A percentile compares a stretch with the other conserved stretches of the same genome.
phyloP scores from a whole-genome alignment of 2,888 invertebrate species.

The Hypercompe scribonia region DNA sequence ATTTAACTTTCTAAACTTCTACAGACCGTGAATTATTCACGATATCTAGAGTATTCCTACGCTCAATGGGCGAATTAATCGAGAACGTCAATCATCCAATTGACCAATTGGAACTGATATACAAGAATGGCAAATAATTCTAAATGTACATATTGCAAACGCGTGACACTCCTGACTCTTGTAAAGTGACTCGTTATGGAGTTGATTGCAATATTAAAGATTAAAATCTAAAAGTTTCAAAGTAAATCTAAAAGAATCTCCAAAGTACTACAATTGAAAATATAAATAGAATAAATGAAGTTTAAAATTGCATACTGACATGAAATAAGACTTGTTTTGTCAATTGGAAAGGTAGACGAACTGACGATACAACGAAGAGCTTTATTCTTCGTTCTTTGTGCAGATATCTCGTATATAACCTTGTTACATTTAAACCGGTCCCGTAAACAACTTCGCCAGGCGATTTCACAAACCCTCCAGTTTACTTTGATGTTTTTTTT shows the following conservation, averaged over 20 bases:
- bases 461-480: conserved; percentile 9
- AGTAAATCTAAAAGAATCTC: not conserved
- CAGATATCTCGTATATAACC: not conserved
- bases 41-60: conserved; percentile 12
- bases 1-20: too few relatives aligned
- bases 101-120: conserved; percentile 22
- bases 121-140: not conserved
- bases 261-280: not conserved
- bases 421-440: conserved; percentile 20
- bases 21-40: not conserved
- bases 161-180: not conserved
- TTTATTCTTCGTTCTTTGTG: not conserved
- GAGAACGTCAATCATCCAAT: conserved; percentile 28
- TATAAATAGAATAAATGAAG: not conserved
- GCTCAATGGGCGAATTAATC: conserved; percentile 23
- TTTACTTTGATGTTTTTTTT: not conserved
- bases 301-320: not conserved
- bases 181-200: not conserved
- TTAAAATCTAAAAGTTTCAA: not conserved
- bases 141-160: not conserved
- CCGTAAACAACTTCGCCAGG: not conserved
- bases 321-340: not conserved
- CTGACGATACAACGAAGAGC: not conserved
- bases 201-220: not conserved
- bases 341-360: not conserved